These are phyloP conservation scores for Psittacula derbiana DNA, from an alignment of 2,797 vertebrate genomes.

Conservation along the genomic window DNA sequence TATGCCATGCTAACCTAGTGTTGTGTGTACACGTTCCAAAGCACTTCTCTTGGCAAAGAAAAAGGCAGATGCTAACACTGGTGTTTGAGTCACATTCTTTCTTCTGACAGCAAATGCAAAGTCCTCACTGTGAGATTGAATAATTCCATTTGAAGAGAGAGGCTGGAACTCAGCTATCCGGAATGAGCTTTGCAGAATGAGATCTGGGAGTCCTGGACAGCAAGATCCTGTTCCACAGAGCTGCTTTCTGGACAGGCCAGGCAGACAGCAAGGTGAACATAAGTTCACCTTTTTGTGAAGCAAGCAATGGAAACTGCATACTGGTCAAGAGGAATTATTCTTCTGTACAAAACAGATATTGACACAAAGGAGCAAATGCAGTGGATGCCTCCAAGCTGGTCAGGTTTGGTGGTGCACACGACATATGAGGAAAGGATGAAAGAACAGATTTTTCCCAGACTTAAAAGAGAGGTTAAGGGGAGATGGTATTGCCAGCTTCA, in stretches of 20 bases:
- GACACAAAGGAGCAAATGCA: neutral
- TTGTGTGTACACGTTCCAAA: neutral
- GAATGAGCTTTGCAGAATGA: neutral
- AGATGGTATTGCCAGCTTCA: neutral
- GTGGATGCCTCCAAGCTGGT: neutral
- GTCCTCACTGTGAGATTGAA: neutral
- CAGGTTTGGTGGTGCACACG: neutral
- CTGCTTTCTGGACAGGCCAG: neutral
- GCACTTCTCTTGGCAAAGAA: neutral
- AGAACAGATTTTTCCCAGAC: accelerated
- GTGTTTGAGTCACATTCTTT: neutral
- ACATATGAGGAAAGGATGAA: neutral
- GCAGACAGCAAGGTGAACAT: neutral
- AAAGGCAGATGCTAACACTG: neutral
- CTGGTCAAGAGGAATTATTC: neutral
- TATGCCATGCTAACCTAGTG: neutral
- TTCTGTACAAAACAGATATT: neutral
- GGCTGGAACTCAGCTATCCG: neutral
- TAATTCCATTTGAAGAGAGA: neutral
- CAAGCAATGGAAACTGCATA: too few species aligned
- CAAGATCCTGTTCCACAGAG: neutral
- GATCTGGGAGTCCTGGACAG: neutral
- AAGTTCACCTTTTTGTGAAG: too few species aligned
- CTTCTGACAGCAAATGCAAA: neutral
- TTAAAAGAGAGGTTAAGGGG: neutral